phyloP scores from a whole-genome alignment of 2,888 invertebrate genomes.

The Meloe dianella region DNA sequence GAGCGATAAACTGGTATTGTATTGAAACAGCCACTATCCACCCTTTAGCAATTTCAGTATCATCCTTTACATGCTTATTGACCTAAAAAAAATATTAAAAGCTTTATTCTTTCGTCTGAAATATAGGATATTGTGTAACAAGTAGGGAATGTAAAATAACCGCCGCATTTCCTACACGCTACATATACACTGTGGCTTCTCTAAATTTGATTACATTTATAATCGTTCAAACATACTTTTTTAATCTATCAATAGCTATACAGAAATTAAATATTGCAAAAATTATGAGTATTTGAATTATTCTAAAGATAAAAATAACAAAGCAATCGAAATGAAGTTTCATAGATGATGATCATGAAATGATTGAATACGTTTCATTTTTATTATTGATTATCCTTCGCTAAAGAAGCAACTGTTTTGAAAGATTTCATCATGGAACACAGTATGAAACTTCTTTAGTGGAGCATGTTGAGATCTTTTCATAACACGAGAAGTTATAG shows the following conservation, averaged over 20 bases:
- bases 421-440: constrained; percentile 18
- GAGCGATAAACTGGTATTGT: constrained; percentile 53
- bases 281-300: too few species aligned
- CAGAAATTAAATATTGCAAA: too few species aligned
- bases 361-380: constrained; percentile 32
- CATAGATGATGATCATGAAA: constrained; percentile 7
- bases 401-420: constrained; percentile 23
- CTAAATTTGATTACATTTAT: too few species aligned
- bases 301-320: neutral
- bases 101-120: neutral
- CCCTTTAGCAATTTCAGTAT: constrained; percentile 16
- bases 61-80: constrained; percentile 48
- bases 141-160: too few species aligned
- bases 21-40: constrained; percentile 41
- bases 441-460: neutral
- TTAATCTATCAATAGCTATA: too few species aligned
- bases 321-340: neutral
- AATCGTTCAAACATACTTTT: too few species aligned
- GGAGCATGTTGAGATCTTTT: neutral
- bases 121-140: neutral
- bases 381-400: constrained; percentile 29
- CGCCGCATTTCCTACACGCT: too few species aligned
- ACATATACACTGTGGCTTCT: too few species aligned
- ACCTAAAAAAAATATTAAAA: constrained; percentile 35
- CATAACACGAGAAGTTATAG: constrained; percentile 8